These are phyloP conservation scores for Xiphorhynchus erythropygius DNA, from an alignment of 2,797 vertebrate species.

Conservation along the genomic window DNA sequence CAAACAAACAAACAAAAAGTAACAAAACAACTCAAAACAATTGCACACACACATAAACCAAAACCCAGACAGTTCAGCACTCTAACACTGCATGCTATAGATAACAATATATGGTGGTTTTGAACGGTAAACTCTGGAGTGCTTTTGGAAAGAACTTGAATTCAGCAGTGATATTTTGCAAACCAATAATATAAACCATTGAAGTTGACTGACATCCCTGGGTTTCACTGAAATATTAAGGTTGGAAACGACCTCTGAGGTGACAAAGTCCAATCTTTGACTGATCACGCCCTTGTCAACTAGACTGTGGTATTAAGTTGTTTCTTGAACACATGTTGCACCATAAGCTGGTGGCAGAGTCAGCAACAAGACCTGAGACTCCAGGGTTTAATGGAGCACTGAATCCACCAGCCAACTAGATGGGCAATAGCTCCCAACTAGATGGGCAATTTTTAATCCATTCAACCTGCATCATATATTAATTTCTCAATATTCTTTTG, in stretches of 20 bases:
- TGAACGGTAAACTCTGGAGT: not conserved
- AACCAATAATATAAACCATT: not conserved
- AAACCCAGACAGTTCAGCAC: not conserved
- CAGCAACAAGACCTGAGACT: not conserved
- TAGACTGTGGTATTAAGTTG: not conserved
- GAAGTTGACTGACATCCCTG: not conserved
- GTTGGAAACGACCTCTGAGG: not conserved
- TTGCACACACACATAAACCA: not conserved
- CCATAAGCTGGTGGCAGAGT: accelerated
- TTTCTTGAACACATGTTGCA: not conserved
- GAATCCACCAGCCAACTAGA: not conserved
- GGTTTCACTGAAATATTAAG: not conserved
- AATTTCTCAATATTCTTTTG: not conserved
- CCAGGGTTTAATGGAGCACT: not conserved
- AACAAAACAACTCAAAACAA: not conserved
- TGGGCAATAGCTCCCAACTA: not conserved
- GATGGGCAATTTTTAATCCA: not conserved
- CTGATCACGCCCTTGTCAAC: not conserved
- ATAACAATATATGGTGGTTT: not conserved
- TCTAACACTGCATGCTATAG: not conserved
- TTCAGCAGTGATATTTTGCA: not conserved
- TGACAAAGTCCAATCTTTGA: not conserved
- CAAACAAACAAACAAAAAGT: not conserved
- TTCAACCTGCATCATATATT: not conserved
- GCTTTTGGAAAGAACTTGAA: not conserved